A percentile compares a stretch with the other conserved stretches of the same genome.
These are phyloP conservation scores for Paradoxurus hermaphroditus DNA, from an alignment of 2,113 vertebrate species.

Conservation along the genomic window DNA sequence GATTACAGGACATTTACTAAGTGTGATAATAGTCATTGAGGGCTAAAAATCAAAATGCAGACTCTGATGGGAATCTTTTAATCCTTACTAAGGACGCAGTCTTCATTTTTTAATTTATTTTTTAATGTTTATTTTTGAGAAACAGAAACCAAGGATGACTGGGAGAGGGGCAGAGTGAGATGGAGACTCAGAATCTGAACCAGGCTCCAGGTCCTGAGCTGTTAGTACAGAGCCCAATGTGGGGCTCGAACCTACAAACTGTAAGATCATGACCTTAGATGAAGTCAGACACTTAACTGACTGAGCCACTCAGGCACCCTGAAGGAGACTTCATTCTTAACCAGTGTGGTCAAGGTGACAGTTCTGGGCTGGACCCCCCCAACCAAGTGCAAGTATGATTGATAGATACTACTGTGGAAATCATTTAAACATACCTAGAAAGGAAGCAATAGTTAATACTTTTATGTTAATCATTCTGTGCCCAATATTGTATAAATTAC, in stretches of 20 bases:
- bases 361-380: background rate
- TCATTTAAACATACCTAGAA: background rate
- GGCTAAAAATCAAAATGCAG: background rate
- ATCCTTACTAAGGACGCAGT: background rate
- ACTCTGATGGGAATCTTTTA: background rate
- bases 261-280: too few species aligned
- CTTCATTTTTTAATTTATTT: too few species aligned
- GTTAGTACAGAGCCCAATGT: too few species aligned
- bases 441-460: background rate
- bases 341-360: background rate
- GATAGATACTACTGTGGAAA: background rate
- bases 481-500: background rate
- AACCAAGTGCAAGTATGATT: accelerated
- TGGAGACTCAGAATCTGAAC: too few species aligned
- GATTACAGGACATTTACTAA: background rate
- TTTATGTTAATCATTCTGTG: background rate
- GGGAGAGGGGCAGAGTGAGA: too few species aligned
- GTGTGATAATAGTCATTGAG: background rate
- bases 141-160: too few species aligned
- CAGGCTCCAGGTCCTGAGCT: too few species aligned
- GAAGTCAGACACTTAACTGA: too few species aligned
- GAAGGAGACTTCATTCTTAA: background rate
- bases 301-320: too few species aligned
- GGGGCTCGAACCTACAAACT: too few species aligned
- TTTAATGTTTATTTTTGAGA: too few species aligned